A percentile compares a stretch with the other conserved stretches of the same genome.
These are phyloP conservation scores for Odontocerum albicorne DNA, from an alignment of 2,888 invertebrate genomes.

Conservation along the genomic window DNA sequence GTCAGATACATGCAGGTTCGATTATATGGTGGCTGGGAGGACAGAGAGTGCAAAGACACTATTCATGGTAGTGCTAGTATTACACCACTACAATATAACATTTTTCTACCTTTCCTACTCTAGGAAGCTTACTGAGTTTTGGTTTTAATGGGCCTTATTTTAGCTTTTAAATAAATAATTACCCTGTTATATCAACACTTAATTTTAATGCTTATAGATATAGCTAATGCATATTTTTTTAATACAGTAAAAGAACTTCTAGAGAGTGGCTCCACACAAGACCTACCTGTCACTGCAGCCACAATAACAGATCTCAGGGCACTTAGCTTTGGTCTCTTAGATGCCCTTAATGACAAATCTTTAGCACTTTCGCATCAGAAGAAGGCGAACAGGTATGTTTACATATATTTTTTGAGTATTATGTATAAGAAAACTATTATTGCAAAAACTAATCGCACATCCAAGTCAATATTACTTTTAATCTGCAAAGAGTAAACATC, in stretches of 20 bases:
- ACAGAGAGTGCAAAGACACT: no score
- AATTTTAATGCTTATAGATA: not conserved
- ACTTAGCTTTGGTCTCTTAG: slow-evolving; percentile 75
- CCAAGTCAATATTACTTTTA: not conserved
- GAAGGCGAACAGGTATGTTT: slow-evolving; percentile 78
- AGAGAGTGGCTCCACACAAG: slow-evolving; percentile 60
- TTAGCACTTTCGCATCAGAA: slow-evolving; percentile 82
- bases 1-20: no score
- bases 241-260: slow-evolving; percentile 72
- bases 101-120: no score
- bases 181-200: no score
- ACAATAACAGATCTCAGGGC: slow-evolving; percentile 77
- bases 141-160: no score
- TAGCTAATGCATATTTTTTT: slow-evolving; percentile 1
- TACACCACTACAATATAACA: no score
- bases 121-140: not conserved
- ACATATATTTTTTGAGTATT: no score
- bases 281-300: slow-evolving; percentile 61
- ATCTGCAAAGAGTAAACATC: not conserved
- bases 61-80: no score
- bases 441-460: no score
- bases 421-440: no score
- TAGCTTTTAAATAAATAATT: no score
- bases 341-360: slow-evolving; percentile 84
- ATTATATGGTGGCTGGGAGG: no score